These are phyloP conservation scores for Sycon ciliatum DNA, from an alignment of 37 sponge, comb jelly and placozoan genomes.

Conservation along the genomic window DNA sequence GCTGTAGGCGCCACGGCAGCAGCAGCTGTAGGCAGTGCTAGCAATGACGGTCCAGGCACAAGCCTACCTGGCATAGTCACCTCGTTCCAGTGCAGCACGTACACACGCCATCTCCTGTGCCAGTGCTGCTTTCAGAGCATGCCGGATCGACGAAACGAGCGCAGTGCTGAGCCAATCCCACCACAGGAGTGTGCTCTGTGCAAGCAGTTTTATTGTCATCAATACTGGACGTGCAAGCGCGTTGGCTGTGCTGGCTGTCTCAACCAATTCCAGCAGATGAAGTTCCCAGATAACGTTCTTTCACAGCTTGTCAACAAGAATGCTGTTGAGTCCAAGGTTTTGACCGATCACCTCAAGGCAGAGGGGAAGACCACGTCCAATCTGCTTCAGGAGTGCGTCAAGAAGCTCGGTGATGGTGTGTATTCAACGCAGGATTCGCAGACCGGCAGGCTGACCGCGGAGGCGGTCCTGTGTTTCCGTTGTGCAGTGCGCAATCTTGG, in stretches of 20 bases:
- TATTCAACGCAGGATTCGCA: conserved; percentile 43
- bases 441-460: conserved; percentile 10
- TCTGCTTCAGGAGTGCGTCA: conserved; percentile 32
- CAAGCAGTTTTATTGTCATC: conserved; percentile 50
- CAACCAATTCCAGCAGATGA: conserved; percentile 55
- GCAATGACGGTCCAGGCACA: conserved; percentile 33
- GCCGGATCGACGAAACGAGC: conserved; percentile 37
- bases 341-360: conserved; percentile 52
- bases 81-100: conserved; percentile 72
- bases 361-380: conserved; percentile 36
- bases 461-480: conserved; percentile 20
- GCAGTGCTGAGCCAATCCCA: neutral
- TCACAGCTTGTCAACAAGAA: conserved; percentile 40
- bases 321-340: conserved; percentile 50
- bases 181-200: conserved; percentile 50
- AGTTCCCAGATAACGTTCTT: conserved; percentile 24
- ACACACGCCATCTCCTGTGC: conserved; percentile 77
- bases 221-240: conserved; percentile 77
- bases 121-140: conserved; percentile 69
- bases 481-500: conserved; percentile 57
- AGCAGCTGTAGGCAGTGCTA: neutral
- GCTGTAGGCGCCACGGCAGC: neutral
- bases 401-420: conserved; percentile 37
- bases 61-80: conserved; percentile 39
- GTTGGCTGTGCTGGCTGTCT: conserved; percentile 63